Conservation (phyloP, 2,797 vertebrate genomes). For the Eospalax fontanierii region DNA sequence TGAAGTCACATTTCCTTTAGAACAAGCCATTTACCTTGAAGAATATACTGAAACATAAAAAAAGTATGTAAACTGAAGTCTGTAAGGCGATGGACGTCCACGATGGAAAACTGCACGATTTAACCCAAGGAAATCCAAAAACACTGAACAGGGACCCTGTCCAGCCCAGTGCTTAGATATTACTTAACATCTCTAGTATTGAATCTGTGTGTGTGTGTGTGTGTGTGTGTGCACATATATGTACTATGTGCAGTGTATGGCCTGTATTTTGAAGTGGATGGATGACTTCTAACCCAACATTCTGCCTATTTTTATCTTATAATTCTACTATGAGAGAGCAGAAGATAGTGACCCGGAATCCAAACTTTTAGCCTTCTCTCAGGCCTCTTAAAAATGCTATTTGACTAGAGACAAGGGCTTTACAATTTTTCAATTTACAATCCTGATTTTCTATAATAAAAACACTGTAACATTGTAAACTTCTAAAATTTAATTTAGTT, state of each 20-base stretch:
- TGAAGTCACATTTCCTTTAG: constrained; percentile 69
- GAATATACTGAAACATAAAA: constrained; percentile 25
- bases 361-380: neutral
- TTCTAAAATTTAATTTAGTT: neutral
- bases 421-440: too few species aligned
- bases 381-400: neutral
- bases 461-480: neutral
- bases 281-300: neutral
- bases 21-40: constrained; percentile 72
- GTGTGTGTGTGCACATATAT: neutral
- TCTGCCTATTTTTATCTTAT: neutral
- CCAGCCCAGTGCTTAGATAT: neutral
- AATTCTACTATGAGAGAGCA: neutral
- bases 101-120: neutral
- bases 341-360: neutral
- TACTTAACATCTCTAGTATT: neutral
- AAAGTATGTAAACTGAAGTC: constrained; percentile 63
- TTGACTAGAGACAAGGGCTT: neutral
- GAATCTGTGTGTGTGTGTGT: neutral
- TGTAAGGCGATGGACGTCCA: neutral
- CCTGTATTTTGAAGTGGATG: neutral
- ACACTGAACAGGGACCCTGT: neutral
- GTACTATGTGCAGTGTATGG: neutral
- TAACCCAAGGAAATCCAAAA: neutral
- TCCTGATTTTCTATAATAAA: neutral